Base-by-base conservation (phyloP, 2,888 invertebrate genomes). In the Celastrina argiolus region DNA sequence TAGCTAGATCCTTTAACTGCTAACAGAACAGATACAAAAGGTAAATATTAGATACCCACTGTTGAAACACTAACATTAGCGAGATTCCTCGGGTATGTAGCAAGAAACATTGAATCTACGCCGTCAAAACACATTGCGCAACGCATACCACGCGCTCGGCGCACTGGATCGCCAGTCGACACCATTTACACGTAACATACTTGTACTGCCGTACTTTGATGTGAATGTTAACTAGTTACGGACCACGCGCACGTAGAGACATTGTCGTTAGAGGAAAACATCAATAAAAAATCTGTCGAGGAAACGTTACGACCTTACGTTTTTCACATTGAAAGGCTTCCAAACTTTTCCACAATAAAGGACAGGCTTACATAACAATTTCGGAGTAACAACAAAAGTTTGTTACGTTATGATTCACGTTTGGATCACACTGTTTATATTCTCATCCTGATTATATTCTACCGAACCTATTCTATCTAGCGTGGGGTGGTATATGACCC, bases 111-210 rank as follows among this genome's bases (percentile, higher is more conserved):
- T 67, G 58, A 41, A 65, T 64, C 66, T 65, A 56, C 67, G 70
- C 73, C 73, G 73, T 73, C 74, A 73, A 73, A 74, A 74, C 74
- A 74, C 66, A 68, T 73, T 74, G 71, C 71, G 72, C 71, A 88
- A 88, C 80, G 81, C 84, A 84, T 87, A 86, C 84, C 82, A 70
- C 73, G 70, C 73, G 70, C 73, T 70, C 76, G 74, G 76, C 61
- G 58, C 58, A 34, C 65, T 61, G 61, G 61, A 61, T 18, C 61
- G 22, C 34, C 61, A 36, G 36, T 18, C 61, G 39, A 61, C 61
- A 61, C 61, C 12, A 7, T 61, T 36, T 61, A 61, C 39, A 61
- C 39, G 61, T 61, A 61, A 26, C 61, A 59, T 39, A 61, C 36
- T 61, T 61, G 61, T 36, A 51, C 51, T 51, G 51, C 22, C 51